Evolutionary conservation across 2,797 vertebrate genomes (phyloP), one percentile per base, ranked within the genome.

Genomic region (Zenarchopterus dispar): DNA sequence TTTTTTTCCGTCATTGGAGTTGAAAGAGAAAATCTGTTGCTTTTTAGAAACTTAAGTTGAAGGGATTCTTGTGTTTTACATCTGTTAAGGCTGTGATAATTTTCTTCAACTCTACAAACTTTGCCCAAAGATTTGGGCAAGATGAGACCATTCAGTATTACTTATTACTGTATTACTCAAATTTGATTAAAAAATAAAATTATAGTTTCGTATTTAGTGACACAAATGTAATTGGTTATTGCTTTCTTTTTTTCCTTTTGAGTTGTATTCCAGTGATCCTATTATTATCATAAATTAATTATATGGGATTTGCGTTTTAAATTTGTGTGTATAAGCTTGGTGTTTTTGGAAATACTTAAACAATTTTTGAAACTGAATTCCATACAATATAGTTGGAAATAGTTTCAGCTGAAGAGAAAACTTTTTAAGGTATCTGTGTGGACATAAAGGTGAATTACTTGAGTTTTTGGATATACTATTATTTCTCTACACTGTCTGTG

Each of bases 21-120:
- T 55, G 22, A 26, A 31, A 51, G 50, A 65, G 51, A 23, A 62
- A 24, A 69, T 54, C 17, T 55, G 33, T 28, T 19, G 36, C 13
- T 0, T 3, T 54, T 61, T n/a, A 18, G 19, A 61, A 42, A 43
- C 33, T 63, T 11, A 33, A 56, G 57, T 19, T 8, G 64, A 64
- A 47, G 1, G 43, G 47, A 0, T 16, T 13, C 56, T 62, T 69
- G 62, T 6, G 9, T 53, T 51, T n/a, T 50, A 11, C 36, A 18
- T 39, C 36, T 39, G 36, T 39, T 39, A 2, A 15, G 13, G 7
- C 1, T 15, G 26, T 6, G 31, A 15, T 28, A 16, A 33, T 51
- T 31, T 31, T 28, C 10, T 11, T 18, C 50, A 56, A 36, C 41
- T 42, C 18, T 72, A 10, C 56, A 73, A 70, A 82, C 17, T 63